phyloP scores from a whole-genome alignment of 2,113 vertebrate species.

The Catharus fuscescens region DNA sequence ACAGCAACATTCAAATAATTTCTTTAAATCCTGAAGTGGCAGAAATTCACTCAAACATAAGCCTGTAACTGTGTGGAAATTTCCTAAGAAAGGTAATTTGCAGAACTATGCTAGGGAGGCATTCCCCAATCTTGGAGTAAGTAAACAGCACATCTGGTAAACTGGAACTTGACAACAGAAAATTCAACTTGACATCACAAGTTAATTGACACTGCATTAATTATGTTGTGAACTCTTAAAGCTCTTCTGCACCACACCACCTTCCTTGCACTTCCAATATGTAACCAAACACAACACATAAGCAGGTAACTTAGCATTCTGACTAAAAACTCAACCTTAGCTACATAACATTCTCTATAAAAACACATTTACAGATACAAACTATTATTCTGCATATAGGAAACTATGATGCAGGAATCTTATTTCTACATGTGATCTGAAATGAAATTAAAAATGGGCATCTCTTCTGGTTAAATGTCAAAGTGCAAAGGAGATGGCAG shows the following conservation, averaged over 20 bases:
- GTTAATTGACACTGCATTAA: not conserved
- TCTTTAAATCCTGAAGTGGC: not conserved
- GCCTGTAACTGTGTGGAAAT: not conserved
- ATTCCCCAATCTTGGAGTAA: not conserved
- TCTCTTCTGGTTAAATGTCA: constrained; percentile 5
- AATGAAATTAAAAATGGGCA: not conserved
- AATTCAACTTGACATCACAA: not conserved
- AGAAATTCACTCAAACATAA: not conserved
- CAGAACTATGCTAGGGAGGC: not conserved
- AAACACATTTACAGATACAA: constrained; percentile 36
- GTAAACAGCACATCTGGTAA: constrained; percentile 1
- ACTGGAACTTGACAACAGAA: not conserved
- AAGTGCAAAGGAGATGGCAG: constrained; percentile 37
- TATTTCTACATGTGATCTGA: not conserved
- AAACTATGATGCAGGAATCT: not conserved
- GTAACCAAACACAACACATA: constrained; percentile 36
- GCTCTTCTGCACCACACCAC: constrained; percentile 33
- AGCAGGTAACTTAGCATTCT: constrained; percentile 14
- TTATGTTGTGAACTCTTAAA: constrained; percentile 39
- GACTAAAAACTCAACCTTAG: constrained; percentile 36
- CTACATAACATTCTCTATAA: constrained; percentile 36
- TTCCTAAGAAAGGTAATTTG: not conserved
- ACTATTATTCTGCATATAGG: constrained; percentile 47
- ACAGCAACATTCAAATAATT: not conserved
- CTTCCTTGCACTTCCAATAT: constrained; percentile 44